These are phyloP conservation scores for Chamaetylas fuelleborni DNA, from an alignment of 2,113 vertebrate genomes.

Conservation along the genomic window DNA sequence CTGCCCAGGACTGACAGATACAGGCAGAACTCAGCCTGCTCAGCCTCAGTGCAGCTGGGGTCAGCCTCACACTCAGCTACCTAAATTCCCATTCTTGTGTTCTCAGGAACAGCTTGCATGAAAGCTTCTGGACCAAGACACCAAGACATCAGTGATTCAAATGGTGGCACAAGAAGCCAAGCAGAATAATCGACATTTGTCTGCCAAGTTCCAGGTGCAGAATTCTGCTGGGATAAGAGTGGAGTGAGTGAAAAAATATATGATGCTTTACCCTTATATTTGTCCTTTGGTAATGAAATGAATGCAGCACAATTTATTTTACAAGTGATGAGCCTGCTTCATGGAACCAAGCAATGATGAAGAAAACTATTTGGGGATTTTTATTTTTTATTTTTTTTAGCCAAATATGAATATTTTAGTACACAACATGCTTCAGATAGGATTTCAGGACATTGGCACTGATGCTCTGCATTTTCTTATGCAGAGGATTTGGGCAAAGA, in stretches of 20 bases:
- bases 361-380: not conserved
- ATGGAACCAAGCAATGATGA: not conserved
- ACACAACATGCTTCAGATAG: not conserved
- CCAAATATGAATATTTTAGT: not conserved
- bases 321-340: not conserved
- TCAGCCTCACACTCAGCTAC: not conserved
- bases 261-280: not conserved
- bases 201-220: not conserved
- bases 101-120: not conserved
- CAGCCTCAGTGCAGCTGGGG: not conserved
- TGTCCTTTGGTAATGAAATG: not conserved
- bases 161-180: not conserved
- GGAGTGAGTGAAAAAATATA: not conserved
- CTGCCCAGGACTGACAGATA: not conserved
- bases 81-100: not conserved
- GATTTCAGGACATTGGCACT: not conserved
- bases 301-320: not conserved
- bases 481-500: not conserved
- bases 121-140: not conserved
- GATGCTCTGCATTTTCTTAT: not conserved
- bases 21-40: rapidly evolving
- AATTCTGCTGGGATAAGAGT: not conserved
- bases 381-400: not conserved
- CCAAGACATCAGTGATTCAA: not conserved
- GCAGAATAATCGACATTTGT: not conserved